Evolutionary conservation across 2,113 vertebrate species (phyloP).

Genomic region (Vombatus ursinus): DNA sequence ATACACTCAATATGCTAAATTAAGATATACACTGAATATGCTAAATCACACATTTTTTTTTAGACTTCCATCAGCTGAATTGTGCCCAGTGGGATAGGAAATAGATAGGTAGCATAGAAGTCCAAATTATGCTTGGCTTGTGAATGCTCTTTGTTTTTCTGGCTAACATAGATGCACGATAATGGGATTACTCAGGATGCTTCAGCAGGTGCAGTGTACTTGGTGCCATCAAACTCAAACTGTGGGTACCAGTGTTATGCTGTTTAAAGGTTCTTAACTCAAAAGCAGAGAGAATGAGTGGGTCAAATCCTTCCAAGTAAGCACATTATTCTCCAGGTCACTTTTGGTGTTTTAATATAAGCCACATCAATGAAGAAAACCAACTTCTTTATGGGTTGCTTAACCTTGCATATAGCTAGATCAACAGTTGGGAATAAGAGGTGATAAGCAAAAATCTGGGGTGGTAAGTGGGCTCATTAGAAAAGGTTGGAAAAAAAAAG

Average conservation of each 20-base stretch:
- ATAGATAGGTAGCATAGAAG: background rate
- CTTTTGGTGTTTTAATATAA: background rate
- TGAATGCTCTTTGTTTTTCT: background rate
- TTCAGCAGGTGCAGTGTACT: fast-evolving
- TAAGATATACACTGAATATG: too few species aligned
- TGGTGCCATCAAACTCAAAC: background rate
- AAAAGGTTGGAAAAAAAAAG: background rate
- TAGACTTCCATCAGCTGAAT: fast-evolving
- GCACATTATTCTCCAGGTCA: background rate
- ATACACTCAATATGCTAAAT: background rate
- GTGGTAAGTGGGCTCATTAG: background rate
- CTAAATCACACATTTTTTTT: fast-evolving
- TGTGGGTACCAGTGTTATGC: background rate
- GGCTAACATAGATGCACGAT: background rate
- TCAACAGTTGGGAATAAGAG: background rate
- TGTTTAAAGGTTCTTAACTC: background rate
- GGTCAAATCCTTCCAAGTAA: background rate
- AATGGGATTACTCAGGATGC: background rate
- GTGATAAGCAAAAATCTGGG: background rate
- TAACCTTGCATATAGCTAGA: background rate
- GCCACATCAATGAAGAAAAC: background rate
- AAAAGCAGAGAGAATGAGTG: background rate
- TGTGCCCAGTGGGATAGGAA: background rate
- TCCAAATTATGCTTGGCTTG: background rate
- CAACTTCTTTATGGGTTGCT: background rate